phyloP scores from a whole-genome alignment of 2,113 vertebrate species.

The Poecile atricapillus region DNA sequence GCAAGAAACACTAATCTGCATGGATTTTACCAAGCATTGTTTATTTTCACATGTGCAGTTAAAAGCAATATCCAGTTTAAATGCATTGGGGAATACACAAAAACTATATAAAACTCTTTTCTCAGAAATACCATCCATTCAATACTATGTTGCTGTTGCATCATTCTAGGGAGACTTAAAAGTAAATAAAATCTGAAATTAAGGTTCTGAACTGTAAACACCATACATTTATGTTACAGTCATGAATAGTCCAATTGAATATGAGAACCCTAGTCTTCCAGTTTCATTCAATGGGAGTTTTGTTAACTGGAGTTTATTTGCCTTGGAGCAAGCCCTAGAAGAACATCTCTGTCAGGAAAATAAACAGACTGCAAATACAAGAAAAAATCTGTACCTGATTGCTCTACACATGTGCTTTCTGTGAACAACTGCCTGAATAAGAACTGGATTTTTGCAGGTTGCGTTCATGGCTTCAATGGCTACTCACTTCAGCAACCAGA shows the following conservation, averaged over 20 bases:
- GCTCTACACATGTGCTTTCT: not conserved
- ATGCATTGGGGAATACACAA: not conserved
- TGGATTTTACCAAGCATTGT: not conserved
- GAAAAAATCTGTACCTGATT: not conserved
- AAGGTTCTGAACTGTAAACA: not conserved
- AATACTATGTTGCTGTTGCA: not conserved
- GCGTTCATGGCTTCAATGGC: slow-evolving; percentile 85
- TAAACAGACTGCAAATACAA: not conserved
- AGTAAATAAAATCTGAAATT: not conserved
- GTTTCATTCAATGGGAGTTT: slow-evolving; percentile 28
- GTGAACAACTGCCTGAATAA: not conserved
- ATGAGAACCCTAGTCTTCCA: not conserved
- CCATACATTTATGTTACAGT: not conserved
- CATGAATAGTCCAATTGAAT: slow-evolving; percentile 54
- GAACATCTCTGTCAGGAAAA: slow-evolving; percentile 48
- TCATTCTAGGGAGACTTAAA: not conserved
- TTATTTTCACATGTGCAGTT: not conserved
- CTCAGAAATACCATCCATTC: not conserved
- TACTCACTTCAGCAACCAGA: slow-evolving; percentile 84
- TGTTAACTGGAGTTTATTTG: slow-evolving; percentile 36
- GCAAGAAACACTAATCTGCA: not conserved
- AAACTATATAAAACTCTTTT: not conserved
- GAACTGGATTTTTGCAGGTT: slow-evolving; percentile 61
- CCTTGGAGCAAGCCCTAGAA: slow-evolving; percentile 44
- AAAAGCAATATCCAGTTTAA: not conserved